Conservation (phyloP, 2,888 invertebrate genomes). For the Argyresthia goedartella region DNA sequence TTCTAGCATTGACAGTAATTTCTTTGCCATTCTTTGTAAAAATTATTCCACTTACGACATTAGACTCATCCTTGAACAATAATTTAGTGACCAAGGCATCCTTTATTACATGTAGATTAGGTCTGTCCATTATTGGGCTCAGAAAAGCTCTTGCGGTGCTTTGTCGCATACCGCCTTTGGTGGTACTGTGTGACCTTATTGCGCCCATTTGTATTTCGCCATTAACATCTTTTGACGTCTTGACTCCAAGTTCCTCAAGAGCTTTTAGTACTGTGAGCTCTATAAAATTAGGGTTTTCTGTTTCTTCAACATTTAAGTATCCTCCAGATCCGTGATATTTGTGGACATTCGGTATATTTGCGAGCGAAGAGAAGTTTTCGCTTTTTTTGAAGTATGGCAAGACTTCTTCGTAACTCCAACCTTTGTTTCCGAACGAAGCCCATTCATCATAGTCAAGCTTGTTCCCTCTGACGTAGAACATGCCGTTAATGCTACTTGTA, state of each 20-base stretch:
- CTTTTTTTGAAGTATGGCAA: constrained; percentile 62
- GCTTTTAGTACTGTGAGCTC: constrained; percentile 39
- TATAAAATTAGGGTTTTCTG: constrained; percentile 18
- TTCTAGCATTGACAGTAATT: constrained; percentile 38
- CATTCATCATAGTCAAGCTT: constrained; percentile 66
- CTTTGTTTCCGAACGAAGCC: constrained; percentile 60
- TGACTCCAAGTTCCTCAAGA: constrained; percentile 50
- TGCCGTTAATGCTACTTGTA: constrained; percentile 68
- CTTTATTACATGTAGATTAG: constrained; percentile 57
- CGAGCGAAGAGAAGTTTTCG: constrained; percentile 36
- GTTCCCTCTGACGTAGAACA: constrained; percentile 71
- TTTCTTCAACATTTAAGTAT: constrained; percentile 42
- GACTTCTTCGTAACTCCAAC: constrained; percentile 71
- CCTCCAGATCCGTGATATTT: constrained; percentile 45
- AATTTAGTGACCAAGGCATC: constrained; percentile 65
- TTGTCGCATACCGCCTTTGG: constrained; percentile 52
- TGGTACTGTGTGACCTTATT: constrained; percentile 46
- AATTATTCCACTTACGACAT: constrained; percentile 47
- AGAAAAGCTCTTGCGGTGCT: constrained; percentile 69
- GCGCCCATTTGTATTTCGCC: constrained; percentile 59
- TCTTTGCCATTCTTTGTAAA: constrained; percentile 36
- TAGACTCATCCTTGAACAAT: constrained; percentile 44
- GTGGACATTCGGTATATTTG: constrained; percentile 17
- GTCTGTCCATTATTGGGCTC: constrained; percentile 34
- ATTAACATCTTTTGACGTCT: constrained; percentile 39